Base-by-base conservation (phyloP, 2,113 vertebrate species). In the Thamnaconus septentrionalis region DNA sequence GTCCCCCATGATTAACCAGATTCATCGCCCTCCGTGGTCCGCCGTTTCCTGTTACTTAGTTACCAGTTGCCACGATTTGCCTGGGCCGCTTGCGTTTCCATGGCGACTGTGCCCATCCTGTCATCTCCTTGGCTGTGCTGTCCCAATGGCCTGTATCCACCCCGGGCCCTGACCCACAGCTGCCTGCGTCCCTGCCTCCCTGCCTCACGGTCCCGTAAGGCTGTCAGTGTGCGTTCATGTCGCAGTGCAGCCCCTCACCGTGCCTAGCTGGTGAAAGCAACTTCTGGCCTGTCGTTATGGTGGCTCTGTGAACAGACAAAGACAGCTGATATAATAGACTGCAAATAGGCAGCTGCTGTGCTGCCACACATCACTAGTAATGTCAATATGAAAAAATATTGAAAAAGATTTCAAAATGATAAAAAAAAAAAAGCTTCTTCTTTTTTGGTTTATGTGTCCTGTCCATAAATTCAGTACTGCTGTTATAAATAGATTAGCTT, bases 1-100 rank as follows among this genome's bases (percentile, higher is more conserved):
- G 41, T 56, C 70, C 53, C 63, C 76, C 72, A 80, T 85, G 86
- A 89, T 91, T 87, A 90, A 84, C 84, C 83, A 86, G 78, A 80
- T 81, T 85, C 81, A 69, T 82, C 79, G 73, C 75, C 83, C 83
- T 84, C 76, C 69, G 74, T 81, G 83, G 79, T 85, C 87, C 69
- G 78, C 86, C 84, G 85, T 90, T 91, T 91, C 88, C 88, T 91
- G 92, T 93, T 92, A 92, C 91, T 93, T 89, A 92, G 92, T 91
- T 93, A 93, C 91, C 90, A 84, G 88, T 90, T 91, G 87, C 91
- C 85, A 82, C 62, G 78, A 88, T 90, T 86, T 87, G 88, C 89
- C 87, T 87, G 88, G 90, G 90, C 90, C 83, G 83, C 86, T 88
- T 90, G 88, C 80, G 92, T 93, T 92, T 89, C 91, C 90, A 90